phyloP scores from a whole-genome alignment of 2,888 invertebrate species.

The Mythimna loreyi region DNA sequence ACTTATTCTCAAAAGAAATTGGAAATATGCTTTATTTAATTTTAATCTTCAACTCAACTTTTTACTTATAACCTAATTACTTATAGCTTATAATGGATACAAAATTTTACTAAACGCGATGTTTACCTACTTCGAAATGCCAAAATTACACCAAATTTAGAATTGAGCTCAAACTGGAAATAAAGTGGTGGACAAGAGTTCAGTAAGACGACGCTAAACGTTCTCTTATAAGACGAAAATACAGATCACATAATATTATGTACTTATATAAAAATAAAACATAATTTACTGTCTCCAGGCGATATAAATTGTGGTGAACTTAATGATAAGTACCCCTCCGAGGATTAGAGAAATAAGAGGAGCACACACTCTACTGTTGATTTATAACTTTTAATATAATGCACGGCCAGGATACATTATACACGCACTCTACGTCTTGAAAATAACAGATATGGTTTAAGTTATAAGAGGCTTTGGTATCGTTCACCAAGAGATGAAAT shows the following conservation, averaged over 20 bases:
- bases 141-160: too few relatives aligned
- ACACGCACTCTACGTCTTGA: slow-evolving; percentile 69
- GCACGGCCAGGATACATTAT: slow-evolving; percentile 69
- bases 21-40: too few relatives aligned
- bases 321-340: slow-evolving; percentile 18
- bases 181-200: neutral
- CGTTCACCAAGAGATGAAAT: neutral
- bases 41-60: too few relatives aligned
- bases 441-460: slow-evolving; percentile 54
- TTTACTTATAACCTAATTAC: too few relatives aligned
- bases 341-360: slow-evolving; percentile 13
- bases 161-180: neutral
- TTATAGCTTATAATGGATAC: too few relatives aligned
- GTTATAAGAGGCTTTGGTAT: neutral
- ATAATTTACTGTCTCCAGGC: slow-evolving; percentile 1
- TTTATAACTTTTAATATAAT: slow-evolving; percentile 75
- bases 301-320: slow-evolving; percentile 6
- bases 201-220: neutral
- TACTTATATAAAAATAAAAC: neutral
- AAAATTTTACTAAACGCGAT: too few relatives aligned
- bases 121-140: too few relatives aligned
- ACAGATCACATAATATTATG: neutral
- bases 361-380: slow-evolving; percentile 59
- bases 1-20: too few relatives aligned
- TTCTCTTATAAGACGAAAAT: too few relatives aligned